Evolutionary conservation across 1,140 invertebrate genomes (phyloP).

Genomic region (Aphidius ervi): DNA sequence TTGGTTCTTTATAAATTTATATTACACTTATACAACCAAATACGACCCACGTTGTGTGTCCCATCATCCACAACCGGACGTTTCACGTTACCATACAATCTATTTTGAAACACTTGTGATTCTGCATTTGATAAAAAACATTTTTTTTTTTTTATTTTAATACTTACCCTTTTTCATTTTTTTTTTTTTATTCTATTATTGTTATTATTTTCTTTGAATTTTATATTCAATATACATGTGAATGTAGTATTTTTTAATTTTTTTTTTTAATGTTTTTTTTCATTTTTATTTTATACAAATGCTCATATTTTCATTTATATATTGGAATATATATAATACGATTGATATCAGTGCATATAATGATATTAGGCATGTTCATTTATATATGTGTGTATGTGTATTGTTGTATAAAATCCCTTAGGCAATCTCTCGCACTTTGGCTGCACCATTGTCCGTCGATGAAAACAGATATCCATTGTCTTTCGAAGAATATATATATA

Average conservation of each 20-base stretch:
- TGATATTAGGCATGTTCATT: conserved; percentile 23
- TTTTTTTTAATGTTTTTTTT: too few relatives aligned
- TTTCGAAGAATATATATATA: background rate
- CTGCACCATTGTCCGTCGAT: conserved; percentile 15
- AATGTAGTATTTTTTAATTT: too few relatives aligned
- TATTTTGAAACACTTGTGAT: conserved; percentile 31
- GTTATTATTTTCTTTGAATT: too few relatives aligned
- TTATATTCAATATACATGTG: too few relatives aligned
- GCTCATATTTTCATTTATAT: background rate
- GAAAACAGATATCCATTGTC: conserved; percentile 17
- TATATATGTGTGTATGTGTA: background rate
- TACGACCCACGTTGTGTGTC: conserved; percentile 21
- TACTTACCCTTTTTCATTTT: too few relatives aligned
- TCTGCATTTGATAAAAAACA: conserved; percentile 26
- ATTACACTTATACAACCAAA: conserved; percentile 18
- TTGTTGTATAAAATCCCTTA: too few relatives aligned
- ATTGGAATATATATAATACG: conserved; percentile 13
- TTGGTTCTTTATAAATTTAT: background rate
- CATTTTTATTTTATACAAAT: too few relatives aligned
- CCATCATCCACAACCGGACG: conserved; percentile 12
- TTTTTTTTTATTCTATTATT: too few relatives aligned
- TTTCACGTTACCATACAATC: conserved; percentile 19
- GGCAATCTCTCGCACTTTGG: conserved; percentile 7
- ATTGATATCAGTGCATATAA: conserved; percentile 25
- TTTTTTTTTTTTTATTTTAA: too few relatives aligned